Base-by-base conservation (phyloP, 2,888 invertebrate genomes). In the Caenorhabditis panamensis region DNA sequence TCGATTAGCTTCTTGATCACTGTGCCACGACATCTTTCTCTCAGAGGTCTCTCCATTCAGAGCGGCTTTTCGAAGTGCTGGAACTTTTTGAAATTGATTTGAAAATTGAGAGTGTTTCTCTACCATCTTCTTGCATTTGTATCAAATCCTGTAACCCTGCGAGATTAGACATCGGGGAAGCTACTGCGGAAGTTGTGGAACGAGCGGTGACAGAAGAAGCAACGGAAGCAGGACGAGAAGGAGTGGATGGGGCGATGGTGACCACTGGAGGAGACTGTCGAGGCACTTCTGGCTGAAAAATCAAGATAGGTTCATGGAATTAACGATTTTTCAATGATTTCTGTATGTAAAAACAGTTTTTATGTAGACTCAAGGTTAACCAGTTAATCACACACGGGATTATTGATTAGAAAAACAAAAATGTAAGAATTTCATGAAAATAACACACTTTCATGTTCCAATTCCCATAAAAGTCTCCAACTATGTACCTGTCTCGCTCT, bases 61-160 rank as follows among this genome's bases (percentile, higher is more conserved):
- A 9, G 73, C 80, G 3, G 80, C 80, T 22, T 66, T 59, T 8
- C 80, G 75, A 6, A 80, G 71, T 16, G 80, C 80, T 80, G 64
- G 18, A 80, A 31, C 44, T 36, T 28, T 66, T 31, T 16, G 49
- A 18, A 63, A 49, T 51, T 18, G n/a, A n/a, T n/a, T n/a, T n/a
- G n/a, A n/a, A n/a, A n/a, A n/a, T n/a, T n/a, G n/a, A n/a, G n/a
- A n/a, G n/a, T n/a, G n/a, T n/a, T n/a, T n/a, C n/a, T n/a, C n/a
- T n/a, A 80, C 80, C 80, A 22, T 80, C 80, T 41, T 80, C 80
- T 53, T 80, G 80, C 76, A 71, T 71, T 20, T 71, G 71, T 28
- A 80, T 76, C 80, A 80, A 72, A 26, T 76, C 71, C 28, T 80
- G 80, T 16, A 80, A 47, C 67, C 80, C 76, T 24, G 76, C 80